Evolutionary conservation across 2,113 vertebrate genomes (phyloP).

Genomic region (Furnarius figulus): DNA sequence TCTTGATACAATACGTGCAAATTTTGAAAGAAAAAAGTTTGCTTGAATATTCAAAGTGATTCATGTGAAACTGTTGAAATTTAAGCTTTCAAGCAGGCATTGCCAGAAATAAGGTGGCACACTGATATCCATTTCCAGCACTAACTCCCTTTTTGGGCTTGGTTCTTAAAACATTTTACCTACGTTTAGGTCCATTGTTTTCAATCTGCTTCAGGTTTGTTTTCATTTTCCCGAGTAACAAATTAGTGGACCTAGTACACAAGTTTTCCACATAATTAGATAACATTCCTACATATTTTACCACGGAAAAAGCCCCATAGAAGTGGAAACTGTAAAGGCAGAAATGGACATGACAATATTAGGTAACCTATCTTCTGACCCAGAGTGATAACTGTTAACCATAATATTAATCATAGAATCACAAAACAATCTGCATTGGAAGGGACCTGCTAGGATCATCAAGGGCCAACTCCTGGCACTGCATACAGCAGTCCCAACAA

Average conservation of each 20-base stretch:
- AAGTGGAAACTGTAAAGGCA: neutral
- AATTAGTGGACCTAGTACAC: neutral
- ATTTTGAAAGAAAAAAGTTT: neutral
- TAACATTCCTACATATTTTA: neutral
- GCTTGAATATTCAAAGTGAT: neutral
- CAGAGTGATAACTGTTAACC: neutral
- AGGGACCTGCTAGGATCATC: neutral
- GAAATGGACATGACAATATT: neutral
- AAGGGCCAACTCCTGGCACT: neutral
- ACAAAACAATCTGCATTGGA: neutral
- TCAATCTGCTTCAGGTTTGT: neutral
- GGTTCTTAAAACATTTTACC: neutral
- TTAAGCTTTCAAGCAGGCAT: neutral
- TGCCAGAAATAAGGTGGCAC: neutral
- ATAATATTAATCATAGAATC: neutral
- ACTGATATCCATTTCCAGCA: neutral
- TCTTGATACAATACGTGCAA: neutral
- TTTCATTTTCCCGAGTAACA: neutral
- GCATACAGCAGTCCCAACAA: neutral
- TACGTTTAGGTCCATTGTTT: neutral
- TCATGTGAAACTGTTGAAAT: neutral
- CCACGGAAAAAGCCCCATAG: neutral
- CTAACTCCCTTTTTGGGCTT: neutral
- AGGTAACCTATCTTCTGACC: neutral
- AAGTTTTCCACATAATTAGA: neutral